phyloP scores from a whole-genome alignment of 2,888 invertebrate species.

The Adelognathus sp. region DNA sequence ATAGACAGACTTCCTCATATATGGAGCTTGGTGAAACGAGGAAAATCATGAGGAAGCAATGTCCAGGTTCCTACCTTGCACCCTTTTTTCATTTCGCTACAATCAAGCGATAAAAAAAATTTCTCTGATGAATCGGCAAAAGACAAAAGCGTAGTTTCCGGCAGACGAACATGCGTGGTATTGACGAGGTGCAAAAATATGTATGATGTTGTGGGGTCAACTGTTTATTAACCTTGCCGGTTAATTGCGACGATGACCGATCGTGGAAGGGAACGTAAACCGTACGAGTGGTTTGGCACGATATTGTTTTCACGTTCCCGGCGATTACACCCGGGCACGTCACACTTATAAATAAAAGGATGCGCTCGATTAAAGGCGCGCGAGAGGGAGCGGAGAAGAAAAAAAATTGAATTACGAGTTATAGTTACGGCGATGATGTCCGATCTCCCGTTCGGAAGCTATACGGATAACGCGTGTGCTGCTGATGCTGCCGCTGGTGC shows the following conservation, averaged over 20 bases:
- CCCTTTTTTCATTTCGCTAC: no score
- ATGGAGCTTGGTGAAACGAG: no score
- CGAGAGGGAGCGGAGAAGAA: neutral
- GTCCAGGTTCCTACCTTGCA: no score
- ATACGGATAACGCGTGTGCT: constrained; percentile 26
- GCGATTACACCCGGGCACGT: constrained; percentile 23
- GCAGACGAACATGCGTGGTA: no score
- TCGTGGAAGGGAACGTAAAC: constrained; percentile 52
- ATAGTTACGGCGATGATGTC: neutral
- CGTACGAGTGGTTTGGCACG: constrained; percentile 15
- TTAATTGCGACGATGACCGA: constrained; percentile 41
- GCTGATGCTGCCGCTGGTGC: no score
- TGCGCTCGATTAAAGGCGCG: neutral
- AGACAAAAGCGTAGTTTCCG: no score
- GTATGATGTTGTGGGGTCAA: constrained; percentile 29
- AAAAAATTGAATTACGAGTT: neutral
- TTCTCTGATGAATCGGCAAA: no score
- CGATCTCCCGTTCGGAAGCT: constrained; percentile 1
- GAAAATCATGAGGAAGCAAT: no score
- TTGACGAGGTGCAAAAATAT: no score
- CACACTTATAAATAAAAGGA: constrained; percentile 46
- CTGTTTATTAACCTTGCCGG: constrained; percentile 61
- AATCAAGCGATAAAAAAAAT: no score
- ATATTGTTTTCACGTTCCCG: constrained; percentile 23
- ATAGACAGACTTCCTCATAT: no score